phyloP scores from a whole-genome alignment of 2,113 vertebrate species.

The Eolophus roseicapilla region DNA sequence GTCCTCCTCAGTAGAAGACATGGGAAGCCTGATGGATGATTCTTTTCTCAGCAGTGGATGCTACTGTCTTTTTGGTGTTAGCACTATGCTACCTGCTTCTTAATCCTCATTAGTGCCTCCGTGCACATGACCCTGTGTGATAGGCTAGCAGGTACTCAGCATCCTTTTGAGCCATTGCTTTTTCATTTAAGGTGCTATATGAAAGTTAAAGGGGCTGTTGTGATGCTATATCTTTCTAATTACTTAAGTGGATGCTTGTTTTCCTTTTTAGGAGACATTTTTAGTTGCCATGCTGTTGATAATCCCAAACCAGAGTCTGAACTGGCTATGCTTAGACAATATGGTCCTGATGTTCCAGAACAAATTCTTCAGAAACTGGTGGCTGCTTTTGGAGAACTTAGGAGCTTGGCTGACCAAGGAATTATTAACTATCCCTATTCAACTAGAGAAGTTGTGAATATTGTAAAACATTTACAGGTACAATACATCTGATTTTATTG shows the following conservation, averaged over 20 bases:
- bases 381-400: constrained; percentile 92
- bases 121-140: neutral
- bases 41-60: neutral
- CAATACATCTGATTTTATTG: neutral
- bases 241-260: neutral
- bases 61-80: neutral
- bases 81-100: neutral
- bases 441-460: constrained; percentile 96
- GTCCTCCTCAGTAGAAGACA: neutral
- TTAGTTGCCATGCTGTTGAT: constrained; percentile 97
- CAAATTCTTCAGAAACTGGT: constrained; percentile 87
- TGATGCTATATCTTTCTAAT: neutral
- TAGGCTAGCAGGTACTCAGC: neutral
- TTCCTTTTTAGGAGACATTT: constrained; percentile 87
- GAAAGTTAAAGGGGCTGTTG: neutral
- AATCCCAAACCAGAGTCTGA: constrained; percentile 92
- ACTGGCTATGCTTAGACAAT: constrained; percentile 91
- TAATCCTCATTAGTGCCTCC: neutral
- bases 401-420: constrained; percentile 93
- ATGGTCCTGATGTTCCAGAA: constrained; percentile 89
- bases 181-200: neutral
- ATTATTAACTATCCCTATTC: constrained; percentile 97
- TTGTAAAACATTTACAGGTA: constrained; percentile 97
- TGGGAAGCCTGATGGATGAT: neutral
- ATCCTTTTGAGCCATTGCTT: neutral